Evolutionary conservation across 2,888 invertebrate genomes (phyloP).

Genomic region (Tetropium fuscum): DNA sequence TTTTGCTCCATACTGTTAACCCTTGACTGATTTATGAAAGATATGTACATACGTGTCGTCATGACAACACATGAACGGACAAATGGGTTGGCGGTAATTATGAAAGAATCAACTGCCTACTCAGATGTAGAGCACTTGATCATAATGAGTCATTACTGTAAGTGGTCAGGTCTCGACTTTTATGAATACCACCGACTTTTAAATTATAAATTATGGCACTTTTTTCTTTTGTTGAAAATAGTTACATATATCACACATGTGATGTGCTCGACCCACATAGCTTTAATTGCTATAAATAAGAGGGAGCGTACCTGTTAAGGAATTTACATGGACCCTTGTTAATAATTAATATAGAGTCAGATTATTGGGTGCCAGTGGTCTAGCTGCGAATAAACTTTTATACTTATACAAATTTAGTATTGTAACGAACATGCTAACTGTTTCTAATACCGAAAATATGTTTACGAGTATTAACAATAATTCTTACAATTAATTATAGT

Average conservation of each 20-base stretch:
- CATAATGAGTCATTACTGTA: slow-evolving; percentile 47
- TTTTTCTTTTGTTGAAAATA: slow-evolving; percentile 39
- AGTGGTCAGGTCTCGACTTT: slow-evolving; percentile 43
- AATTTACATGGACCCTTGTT: slow-evolving; percentile 2
- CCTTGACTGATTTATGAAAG: slow-evolving; percentile 14
- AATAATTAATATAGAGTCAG: no score
- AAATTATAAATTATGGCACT: slow-evolving; percentile 40
- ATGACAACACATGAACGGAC: slow-evolving; percentile 29
- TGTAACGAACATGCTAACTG: no score
- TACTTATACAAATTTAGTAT: no score
- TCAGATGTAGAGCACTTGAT: slow-evolving; percentile 47
- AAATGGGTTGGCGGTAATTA: slow-evolving; percentile 43
- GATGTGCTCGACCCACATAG: slow-evolving; percentile 21
- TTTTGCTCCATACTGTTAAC: background rate
- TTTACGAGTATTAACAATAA: no score
- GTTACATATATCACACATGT: slow-evolving; percentile 27
- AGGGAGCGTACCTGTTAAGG: slow-evolving; percentile 12
- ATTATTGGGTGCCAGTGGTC: no score
- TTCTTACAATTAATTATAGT: no score
- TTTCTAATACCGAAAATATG: no score
- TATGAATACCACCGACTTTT: slow-evolving; percentile 39
- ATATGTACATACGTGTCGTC: slow-evolving; percentile 14
- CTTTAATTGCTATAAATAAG: slow-evolving; percentile 25
- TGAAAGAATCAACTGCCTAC: slow-evolving; percentile 45
- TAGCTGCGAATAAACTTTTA: no score